These are phyloP conservation scores for Falcaria lacertinaria DNA, from an alignment of 2,888 invertebrate species.

Conservation along the genomic window DNA sequence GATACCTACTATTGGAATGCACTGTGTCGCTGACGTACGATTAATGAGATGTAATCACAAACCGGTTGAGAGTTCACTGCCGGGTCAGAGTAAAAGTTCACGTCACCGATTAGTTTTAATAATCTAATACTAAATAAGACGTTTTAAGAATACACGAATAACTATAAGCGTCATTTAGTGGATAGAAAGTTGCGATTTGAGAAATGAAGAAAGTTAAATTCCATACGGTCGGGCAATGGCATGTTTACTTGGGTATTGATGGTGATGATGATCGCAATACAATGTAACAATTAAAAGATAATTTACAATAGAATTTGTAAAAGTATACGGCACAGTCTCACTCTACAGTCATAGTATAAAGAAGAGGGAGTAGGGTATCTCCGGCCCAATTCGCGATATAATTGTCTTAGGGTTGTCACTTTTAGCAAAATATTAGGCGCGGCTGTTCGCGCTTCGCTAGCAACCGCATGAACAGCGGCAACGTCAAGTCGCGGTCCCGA, in stretches of 20 bases:
- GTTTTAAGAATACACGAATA: neutral
- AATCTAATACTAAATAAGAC: slow-evolving; percentile 3
- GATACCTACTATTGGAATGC: neutral
- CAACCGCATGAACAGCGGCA: no score
- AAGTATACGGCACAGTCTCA: no score
- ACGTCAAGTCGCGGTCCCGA: no score
- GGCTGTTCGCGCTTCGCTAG: no score
- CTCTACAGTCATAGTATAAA: no score
- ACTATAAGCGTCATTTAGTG: slow-evolving; percentile 4
- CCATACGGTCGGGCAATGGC: neutral
- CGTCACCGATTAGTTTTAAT: slow-evolving; percentile 18
- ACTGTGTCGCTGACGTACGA: slow-evolving; percentile 10
- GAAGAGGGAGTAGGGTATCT: no score
- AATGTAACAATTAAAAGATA: neutral
- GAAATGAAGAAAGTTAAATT: neutral
- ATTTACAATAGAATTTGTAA: neutral
- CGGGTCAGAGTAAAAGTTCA: slow-evolving; percentile 21
- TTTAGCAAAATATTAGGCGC: no score
- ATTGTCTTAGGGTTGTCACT: no score
- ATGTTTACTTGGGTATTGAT: neutral
- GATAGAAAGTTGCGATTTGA: slow-evolving; percentile 5
- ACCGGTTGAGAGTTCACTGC: slow-evolving; percentile 22
- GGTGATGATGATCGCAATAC: neutral
- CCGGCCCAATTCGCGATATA: no score
- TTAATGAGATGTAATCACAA: slow-evolving; percentile 31